Percentiles rank a stretch among this genome's conserved stretches.
Evolutionary conservation across 2,113 vertebrate species (phyloP).

Genomic region (Neoarius graeffei): DNA sequence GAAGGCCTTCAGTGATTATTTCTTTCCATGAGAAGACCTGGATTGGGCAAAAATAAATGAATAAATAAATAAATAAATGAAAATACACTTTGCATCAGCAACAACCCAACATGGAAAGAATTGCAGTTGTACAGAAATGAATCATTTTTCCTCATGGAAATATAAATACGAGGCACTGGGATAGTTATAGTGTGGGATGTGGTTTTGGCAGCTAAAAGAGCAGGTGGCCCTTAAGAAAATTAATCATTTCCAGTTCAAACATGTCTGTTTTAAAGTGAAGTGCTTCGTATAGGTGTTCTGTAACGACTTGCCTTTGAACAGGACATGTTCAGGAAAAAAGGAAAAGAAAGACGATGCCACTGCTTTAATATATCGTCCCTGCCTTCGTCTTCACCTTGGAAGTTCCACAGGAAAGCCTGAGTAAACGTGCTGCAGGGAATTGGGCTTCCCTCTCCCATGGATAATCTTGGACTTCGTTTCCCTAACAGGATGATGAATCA

Average conservation of each 20-base stretch:
- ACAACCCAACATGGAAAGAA: constrained; percentile 59
- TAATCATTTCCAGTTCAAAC: constrained; percentile 60
- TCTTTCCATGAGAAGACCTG: constrained; percentile 54
- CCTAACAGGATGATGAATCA: constrained; percentile 69
- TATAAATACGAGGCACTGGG: constrained; percentile 54
- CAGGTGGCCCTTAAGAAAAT: constrained; percentile 59
- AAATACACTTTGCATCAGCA: no score
- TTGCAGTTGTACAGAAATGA: constrained; percentile 47
- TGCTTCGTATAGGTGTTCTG: constrained; percentile 35
- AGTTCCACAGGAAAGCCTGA: constrained; percentile 70
- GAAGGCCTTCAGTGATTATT: constrained; percentile 1
- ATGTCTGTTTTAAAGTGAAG: constrained; percentile 41
- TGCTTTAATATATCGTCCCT: background rate
- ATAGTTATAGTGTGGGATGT: constrained; percentile 46
- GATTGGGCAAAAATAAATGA: constrained; percentile 30
- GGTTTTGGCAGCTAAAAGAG: constrained; percentile 50
- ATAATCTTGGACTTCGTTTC: constrained; percentile 69
- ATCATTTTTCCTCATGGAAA: constrained; percentile 59
- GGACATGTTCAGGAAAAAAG: background rate
- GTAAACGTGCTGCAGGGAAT: constrained; percentile 64
- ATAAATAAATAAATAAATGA: constrained; percentile 19
- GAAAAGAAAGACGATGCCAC: background rate
- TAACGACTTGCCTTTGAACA: constrained; percentile 37
- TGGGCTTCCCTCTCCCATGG: constrained; percentile 53
- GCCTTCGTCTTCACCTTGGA: constrained; percentile 27